These are phyloP conservation scores for Hyla sarda DNA, from an alignment of 2,113 vertebrate species.

Conservation along the genomic window DNA sequence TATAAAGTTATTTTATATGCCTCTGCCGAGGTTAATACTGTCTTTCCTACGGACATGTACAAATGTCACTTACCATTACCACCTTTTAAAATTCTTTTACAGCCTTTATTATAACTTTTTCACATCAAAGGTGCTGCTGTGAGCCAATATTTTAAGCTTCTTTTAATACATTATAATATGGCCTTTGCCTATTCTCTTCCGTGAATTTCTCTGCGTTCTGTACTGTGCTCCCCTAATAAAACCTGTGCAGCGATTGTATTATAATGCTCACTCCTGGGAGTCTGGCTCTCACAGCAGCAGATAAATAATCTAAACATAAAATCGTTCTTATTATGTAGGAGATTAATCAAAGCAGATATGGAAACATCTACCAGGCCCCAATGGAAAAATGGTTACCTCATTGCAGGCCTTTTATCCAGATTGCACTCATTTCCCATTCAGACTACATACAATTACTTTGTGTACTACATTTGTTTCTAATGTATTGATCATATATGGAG, in stretches of 20 bases:
- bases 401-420: neutral
- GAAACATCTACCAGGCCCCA: neutral
- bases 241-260: neutral
- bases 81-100: neutral
- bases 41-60: neutral
- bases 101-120: neutral
- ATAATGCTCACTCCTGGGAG: slow-evolving; percentile 13
- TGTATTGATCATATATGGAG: slow-evolving; percentile 20
- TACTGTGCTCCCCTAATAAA: neutral
- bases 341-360: slow-evolving; percentile 26
- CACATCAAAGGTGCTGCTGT: neutral
- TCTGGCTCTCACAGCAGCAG: slow-evolving; percentile 7
- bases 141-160: neutral
- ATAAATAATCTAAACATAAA: slow-evolving; percentile 44
- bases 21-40: neutral
- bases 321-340: slow-evolving; percentile 39
- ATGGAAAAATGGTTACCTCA: neutral
- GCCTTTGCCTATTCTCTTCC: neutral
- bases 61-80: neutral
- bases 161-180: neutral
- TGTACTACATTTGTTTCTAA: neutral
- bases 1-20: neutral
- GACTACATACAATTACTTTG: neutral
- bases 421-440: neutral
- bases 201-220: neutral